phyloP scores from a whole-genome alignment of 2,888 invertebrate genomes.

The Unio pictorum region DNA sequence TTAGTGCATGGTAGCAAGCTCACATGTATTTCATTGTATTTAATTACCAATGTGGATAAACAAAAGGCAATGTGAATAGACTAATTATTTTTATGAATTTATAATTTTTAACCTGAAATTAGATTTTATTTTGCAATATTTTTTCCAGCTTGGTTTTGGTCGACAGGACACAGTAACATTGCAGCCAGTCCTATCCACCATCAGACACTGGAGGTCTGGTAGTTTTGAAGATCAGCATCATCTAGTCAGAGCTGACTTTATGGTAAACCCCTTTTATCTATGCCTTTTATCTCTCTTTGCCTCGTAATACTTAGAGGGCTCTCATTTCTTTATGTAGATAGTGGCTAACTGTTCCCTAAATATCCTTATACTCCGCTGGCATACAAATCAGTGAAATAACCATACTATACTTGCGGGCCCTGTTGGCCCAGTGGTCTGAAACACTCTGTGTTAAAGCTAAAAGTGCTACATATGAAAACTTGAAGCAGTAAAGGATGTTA shows the following conservation, averaged over 20 bases:
- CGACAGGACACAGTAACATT: conserved; percentile 32
- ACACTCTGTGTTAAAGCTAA: no score
- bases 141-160: conserved; percentile 16
- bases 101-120: neutral
- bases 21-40: neutral
- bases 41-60: neutral
- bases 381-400: no score
- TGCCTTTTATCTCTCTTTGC: neutral
- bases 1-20: no score
- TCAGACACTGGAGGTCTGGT: conserved; percentile 31
- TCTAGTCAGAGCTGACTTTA: conserved; percentile 56
- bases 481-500: no score
- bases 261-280: conserved; percentile 27
- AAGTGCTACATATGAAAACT: no score
- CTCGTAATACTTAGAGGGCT: no score
- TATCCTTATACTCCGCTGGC: no score
- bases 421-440: no score
- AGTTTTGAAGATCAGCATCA: conserved; percentile 27
- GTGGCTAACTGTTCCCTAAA: no score
- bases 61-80: neutral
- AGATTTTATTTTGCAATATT: neutral
- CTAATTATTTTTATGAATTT: neutral
- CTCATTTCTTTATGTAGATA: no score
- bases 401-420: no score
- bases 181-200: conserved; percentile 28